phyloP scores from a whole-genome alignment of 2,797 vertebrate genomes.

The Pampus argenteus region DNA sequence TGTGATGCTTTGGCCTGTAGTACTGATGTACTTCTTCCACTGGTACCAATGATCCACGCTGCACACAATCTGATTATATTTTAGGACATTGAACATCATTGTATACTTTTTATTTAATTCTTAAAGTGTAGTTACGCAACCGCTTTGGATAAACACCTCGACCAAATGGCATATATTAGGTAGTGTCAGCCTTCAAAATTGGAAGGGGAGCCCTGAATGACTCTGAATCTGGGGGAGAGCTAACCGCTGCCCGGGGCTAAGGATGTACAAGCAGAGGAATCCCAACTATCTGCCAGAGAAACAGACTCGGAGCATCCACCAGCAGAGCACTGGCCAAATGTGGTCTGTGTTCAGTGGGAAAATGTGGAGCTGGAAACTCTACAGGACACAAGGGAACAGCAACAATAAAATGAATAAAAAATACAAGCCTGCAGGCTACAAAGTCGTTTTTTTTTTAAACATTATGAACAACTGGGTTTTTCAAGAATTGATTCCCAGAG shows the following conservation, averaged over 20 bases:
- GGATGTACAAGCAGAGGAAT: constrained; percentile 77
- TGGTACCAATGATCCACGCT: not conserved
- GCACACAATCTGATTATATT: not conserved
- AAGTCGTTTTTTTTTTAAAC: constrained; percentile 41
- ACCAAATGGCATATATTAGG: constrained; percentile 20
- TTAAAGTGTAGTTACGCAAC: not conserved
- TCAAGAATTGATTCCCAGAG: constrained; percentile 48
- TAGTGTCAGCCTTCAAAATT: constrained; percentile 24
- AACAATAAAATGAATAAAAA: constrained; percentile 58
- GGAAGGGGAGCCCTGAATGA: constrained; percentile 20
- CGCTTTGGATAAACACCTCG: constrained; percentile 18
- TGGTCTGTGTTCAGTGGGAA: constrained; percentile 73
- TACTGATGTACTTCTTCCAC: not conserved
- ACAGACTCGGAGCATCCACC: constrained; percentile 54
- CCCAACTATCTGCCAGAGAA: constrained; percentile 76
- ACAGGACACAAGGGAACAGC: constrained; percentile 65
- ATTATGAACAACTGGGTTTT: constrained; percentile 45
- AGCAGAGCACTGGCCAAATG: constrained; percentile 61
- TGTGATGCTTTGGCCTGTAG: not conserved
- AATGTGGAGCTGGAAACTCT: constrained; percentile 65
- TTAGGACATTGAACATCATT: not conserved
- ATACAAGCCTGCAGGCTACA: constrained; percentile 43
- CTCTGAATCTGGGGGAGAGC: constrained; percentile 51
- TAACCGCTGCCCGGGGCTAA: constrained; percentile 70
- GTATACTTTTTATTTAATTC: constrained; percentile 1